These are phyloP conservation scores for Helleia helle DNA, from an alignment of 2,888 invertebrate genomes.

Conservation along the genomic window DNA sequence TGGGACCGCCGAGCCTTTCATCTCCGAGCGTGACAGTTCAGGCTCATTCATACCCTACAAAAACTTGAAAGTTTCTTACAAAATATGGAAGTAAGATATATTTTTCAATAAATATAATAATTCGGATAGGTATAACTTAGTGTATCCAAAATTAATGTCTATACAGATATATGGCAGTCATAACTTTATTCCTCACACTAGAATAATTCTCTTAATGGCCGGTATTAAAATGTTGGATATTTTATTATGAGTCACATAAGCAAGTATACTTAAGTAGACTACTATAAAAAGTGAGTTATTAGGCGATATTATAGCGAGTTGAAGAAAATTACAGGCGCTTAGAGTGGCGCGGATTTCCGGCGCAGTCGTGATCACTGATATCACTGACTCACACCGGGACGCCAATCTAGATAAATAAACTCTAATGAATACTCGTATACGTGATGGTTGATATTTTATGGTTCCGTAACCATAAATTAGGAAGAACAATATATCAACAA, in stretches of 20 bases:
- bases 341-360: conserved; percentile 44
- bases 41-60: too few relatives aligned
- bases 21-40: too few relatives aligned
- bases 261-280: conserved; percentile 5
- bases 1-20: too few relatives aligned
- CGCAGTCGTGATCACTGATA: conserved; percentile 30
- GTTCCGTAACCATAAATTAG: too few relatives aligned
- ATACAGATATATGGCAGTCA: too few relatives aligned
- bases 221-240: conserved; percentile 1
- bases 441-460: conserved; percentile 15
- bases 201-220: neutral
- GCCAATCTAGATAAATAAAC: conserved; percentile 17
- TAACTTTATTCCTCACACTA: neutral
- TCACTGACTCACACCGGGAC: conserved; percentile 36
- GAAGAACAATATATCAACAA: too few relatives aligned
- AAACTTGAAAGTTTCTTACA: too few relatives aligned
- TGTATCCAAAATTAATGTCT: too few relatives aligned
- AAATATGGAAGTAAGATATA: too few relatives aligned
- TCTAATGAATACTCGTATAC: conserved; percentile 21
- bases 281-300: conserved; percentile 6
- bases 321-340: conserved; percentile 7
- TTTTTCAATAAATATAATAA: too few relatives aligned
- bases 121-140: too few relatives aligned
- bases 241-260: conserved; percentile 1
- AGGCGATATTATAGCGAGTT: conserved; percentile 2